phyloP scores from a whole-genome alignment of 2,888 invertebrate species.

The Acanthoscelides obtectus region DNA sequence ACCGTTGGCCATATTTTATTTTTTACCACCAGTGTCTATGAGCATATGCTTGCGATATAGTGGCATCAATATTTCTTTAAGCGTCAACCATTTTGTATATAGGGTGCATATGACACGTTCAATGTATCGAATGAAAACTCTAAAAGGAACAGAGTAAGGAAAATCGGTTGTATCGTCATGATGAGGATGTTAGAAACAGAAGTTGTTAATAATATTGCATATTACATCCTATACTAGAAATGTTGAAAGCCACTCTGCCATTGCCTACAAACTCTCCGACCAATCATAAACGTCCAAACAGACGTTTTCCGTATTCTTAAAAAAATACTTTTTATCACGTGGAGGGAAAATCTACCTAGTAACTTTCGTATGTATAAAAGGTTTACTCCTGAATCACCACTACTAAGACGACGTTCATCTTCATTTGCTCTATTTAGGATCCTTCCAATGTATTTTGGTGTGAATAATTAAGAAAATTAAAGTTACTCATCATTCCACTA shows the following conservation, averaged over 20 bases:
- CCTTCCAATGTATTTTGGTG: constrained; percentile 1
- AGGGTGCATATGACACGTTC: constrained; percentile 23
- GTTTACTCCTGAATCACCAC: constrained; percentile 23
- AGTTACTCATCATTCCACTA: too few relatives aligned
- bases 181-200: too few relatives aligned
- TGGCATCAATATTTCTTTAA: background rate
- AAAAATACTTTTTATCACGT: constrained; percentile 46
- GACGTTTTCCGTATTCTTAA: constrained; percentile 25
- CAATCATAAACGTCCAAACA: constrained; percentile 20
- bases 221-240: too few relatives aligned
- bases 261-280: background rate
- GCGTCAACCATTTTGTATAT: background rate
- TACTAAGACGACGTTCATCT: constrained; percentile 10
- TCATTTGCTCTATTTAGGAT: constrained; percentile 35
- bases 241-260: constrained; percentile 30
- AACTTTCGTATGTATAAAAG: constrained; percentile 25
- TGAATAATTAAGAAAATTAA: too few relatives aligned
- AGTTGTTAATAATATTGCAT: too few relatives aligned
- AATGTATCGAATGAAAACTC: too few relatives aligned
- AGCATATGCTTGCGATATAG: constrained; percentile 25
- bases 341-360: constrained; percentile 38
- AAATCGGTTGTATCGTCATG: too few relatives aligned
- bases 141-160: too few relatives aligned
- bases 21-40: constrained; percentile 29
- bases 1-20: constrained; percentile 38